Evolutionary conservation across 2,113 vertebrate genomes (phyloP).

Genomic region (Hiodon tergisus): DNA sequence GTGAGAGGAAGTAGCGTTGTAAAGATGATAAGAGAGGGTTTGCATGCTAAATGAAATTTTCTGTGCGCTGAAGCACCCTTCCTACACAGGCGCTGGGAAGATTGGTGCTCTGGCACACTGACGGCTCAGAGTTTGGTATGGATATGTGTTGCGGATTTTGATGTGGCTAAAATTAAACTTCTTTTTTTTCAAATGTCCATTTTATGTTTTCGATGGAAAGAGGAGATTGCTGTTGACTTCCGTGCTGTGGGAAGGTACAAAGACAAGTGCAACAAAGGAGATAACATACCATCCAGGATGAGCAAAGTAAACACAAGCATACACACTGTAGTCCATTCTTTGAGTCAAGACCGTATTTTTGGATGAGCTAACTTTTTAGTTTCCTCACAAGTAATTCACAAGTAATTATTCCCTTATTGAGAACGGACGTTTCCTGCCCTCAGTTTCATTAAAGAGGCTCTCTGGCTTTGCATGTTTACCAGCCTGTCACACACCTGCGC

Average conservation of each 20-base stretch:
- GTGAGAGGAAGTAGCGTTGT: conserved; percentile 36
- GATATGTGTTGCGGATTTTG: conserved; percentile 43
- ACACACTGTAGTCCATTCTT: too few relatives aligned
- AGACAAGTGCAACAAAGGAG: conserved; percentile 37
- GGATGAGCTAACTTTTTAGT: conserved; percentile 39
- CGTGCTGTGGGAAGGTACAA: conserved; percentile 46
- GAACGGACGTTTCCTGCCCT: neutral
- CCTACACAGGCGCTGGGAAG: conserved; percentile 37
- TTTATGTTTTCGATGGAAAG: conserved; percentile 54
- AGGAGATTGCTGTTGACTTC: conserved; percentile 62
- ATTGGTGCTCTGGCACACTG: conserved; percentile 34
- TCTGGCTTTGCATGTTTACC: conserved; percentile 6
- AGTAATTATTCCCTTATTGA: conserved; percentile 22
- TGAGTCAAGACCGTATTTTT: too few relatives aligned
- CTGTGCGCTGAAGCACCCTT: conserved; percentile 28
- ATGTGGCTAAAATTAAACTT: conserved; percentile 59
- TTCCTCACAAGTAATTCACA: conserved; percentile 9
- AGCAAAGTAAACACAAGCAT: too few relatives aligned
- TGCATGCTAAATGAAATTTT: conserved; percentile 47
- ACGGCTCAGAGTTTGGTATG: conserved; percentile 35
- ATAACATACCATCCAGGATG: conserved; percentile 30
- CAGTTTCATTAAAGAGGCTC: conserved; percentile 10
- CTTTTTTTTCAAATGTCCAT: conserved; percentile 46
- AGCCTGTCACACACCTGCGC: conserved; percentile 3
- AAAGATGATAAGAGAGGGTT: conserved; percentile 54